Base-by-base conservation (phyloP, 23 tunicate species). In the Oikopleura dioica region DNA sequence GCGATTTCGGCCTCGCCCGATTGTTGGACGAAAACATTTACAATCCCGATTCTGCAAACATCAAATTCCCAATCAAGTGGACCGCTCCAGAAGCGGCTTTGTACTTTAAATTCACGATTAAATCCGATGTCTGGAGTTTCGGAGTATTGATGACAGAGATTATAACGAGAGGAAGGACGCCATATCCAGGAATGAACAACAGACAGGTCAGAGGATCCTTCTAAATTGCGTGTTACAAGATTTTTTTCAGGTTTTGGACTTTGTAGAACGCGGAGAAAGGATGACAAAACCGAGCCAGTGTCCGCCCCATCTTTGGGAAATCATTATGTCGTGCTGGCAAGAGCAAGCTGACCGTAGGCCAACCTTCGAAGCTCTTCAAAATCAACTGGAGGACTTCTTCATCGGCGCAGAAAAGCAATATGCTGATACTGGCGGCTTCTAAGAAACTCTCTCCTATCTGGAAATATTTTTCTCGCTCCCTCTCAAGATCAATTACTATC, bases 51-150 rank as follows among this genome's bases (percentile, higher is more conserved):
- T 95, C 86, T 86, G 89, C 81, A 81, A 35, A 55, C 28, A 94
- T 95, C 9, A 94, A 94, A 72, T 94, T 94, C 75, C 99, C 99
- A 32, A 94, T 94, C 59, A 94, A 94, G 59, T 94, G 99, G 99
- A 94, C 99, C 0, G 99, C 99, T 1, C 99, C 99, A 0, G 99
- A 94, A 44, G 99, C 99, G 5, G 99, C 99, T n/a, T 79, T 94
- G 86, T 94, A 94, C 76, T 94, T 87, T 35, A 76, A 81, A 5
- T 94, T 94, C 81, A 83, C 99, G 4, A 94, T 94, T 68, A 94
- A 94, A 38, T 94, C 99, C 31, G 99, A 94, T 59, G 99, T 94
- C 1, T 94, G 99, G 99, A 83, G 89, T 75, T 94, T 94, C 55
- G 99, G 99, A 34, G 81, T 94, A 37, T 78, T 94, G n/a, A 79